Evolutionary conservation across 1,140 invertebrate species (phyloP).

Genomic region (Aleiodes sp.): DNA sequence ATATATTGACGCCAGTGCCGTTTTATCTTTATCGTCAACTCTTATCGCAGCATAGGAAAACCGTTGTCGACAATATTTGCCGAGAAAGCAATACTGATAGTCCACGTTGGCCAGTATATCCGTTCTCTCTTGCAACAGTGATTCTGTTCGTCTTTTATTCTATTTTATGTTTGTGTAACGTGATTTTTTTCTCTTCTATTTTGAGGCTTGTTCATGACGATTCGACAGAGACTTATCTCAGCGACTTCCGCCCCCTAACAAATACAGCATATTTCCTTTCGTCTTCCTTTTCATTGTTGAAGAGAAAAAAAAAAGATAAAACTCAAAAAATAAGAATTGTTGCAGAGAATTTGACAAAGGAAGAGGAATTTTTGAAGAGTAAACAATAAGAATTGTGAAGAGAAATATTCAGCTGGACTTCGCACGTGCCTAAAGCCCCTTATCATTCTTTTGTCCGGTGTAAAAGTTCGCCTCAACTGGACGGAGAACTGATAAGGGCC

Average conservation of each 20-base stretch:
- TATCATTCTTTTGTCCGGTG: slow-evolving; percentile 79
- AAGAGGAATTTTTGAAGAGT: not conserved
- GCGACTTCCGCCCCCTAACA: not conserved
- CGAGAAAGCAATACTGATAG: slow-evolving; percentile 42
- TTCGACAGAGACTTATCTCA: slow-evolving; percentile 4
- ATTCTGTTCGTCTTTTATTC: not conserved
- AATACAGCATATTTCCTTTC: not conserved
- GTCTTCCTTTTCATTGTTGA: not conserved
- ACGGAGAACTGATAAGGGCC: slow-evolving; percentile 83
- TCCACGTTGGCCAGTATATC: slow-evolving; percentile 18
- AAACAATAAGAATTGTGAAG: no score
- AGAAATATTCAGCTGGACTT: slow-evolving; percentile 1
- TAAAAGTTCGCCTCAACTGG: slow-evolving; percentile 70
- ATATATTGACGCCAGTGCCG: slow-evolving; percentile 20
- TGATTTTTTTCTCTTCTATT: not conserved
- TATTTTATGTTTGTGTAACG: not conserved
- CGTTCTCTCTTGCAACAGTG: slow-evolving; percentile 7
- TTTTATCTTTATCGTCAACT: slow-evolving; percentile 40
- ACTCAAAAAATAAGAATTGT: not conserved
- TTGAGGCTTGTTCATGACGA: not conserved
- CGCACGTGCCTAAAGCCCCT: slow-evolving; percentile 69
- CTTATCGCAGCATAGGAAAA: slow-evolving; percentile 47
- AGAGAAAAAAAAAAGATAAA: not conserved
- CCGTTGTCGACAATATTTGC: slow-evolving; percentile 48
- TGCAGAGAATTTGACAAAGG: no score